Evolutionary conservation across 2,797 vertebrate genomes (phyloP).

Genomic region (Gymnocypris eckloni): DNA sequence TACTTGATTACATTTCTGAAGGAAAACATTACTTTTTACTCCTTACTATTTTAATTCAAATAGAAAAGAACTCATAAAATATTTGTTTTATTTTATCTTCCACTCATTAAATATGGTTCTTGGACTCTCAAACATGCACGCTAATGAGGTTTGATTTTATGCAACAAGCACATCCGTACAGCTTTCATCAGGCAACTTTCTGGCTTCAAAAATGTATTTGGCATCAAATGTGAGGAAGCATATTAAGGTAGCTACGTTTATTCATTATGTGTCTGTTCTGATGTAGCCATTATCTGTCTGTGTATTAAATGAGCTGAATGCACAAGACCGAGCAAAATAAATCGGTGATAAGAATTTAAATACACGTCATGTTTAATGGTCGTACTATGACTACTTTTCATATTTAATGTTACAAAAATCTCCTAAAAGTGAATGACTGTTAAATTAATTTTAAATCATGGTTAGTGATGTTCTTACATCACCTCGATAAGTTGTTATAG

Average conservation of each 20-base stretch:
- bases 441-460: too few species aligned
- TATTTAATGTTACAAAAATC: background rate
- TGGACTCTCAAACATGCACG: background rate
- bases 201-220: background rate
- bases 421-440: too few species aligned
- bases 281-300: background rate
- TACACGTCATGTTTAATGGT: background rate
- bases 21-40: background rate
- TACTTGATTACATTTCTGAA: background rate
- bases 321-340: background rate
- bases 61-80: too few species aligned
- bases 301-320: background rate
- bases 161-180: background rate
- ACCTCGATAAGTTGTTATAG: background rate
- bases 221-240: background rate
- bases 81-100: background rate
- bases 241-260: background rate
- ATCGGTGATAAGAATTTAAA: too few species aligned
- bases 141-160: background rate
- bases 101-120: background rate
- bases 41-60: too few species aligned
- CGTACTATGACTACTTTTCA: background rate
- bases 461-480: too few species aligned
- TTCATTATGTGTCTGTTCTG: background rate
- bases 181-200: background rate